These are phyloP conservation scores for Drosophila subobscura DNA, from an alignment of 1,140 invertebrate species.

Conservation along the genomic window DNA sequence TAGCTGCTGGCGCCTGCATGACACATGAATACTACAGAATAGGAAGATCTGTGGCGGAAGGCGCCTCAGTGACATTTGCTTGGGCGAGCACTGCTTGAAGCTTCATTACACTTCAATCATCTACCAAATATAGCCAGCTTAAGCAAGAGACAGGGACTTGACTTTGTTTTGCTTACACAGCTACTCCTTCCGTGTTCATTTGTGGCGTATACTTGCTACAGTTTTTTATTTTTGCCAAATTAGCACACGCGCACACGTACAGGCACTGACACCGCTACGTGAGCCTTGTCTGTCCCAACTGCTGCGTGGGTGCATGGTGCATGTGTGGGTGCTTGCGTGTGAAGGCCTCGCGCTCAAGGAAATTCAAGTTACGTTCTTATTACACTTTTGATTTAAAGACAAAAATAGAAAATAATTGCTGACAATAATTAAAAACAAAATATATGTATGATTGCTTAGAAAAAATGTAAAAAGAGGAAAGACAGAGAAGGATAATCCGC, in stretches of 20 bases:
- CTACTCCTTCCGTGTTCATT: no score
- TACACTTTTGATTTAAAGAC: slow-evolving; percentile 18
- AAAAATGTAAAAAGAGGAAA: slow-evolving; percentile 9
- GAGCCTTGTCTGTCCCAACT: slow-evolving; percentile 57
- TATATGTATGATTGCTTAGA: slow-evolving; percentile 11
- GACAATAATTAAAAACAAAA: slow-evolving; percentile 60
- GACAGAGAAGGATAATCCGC: neutral
- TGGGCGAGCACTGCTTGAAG: no score
- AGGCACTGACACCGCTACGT: slow-evolving; percentile 22
- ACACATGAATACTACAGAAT: no score
- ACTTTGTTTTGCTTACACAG: no score
- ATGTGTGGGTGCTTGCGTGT: slow-evolving; percentile 3
- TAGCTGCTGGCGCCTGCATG: no score
- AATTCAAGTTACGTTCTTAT: slow-evolving; percentile 5
- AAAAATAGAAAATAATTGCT: slow-evolving; percentile 60
- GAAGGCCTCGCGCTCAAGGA: slow-evolving; percentile 29
- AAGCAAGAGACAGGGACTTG: no score
- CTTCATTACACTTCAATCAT: no score
- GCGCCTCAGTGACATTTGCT: no score
- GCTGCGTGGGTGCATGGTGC: slow-evolving; percentile 14
- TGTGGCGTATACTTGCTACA: no score
- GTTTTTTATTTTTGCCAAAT: slow-evolving; percentile 15
- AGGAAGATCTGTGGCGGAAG: no score
- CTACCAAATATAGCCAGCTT: no score
- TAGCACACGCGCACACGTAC: slow-evolving; percentile 10